Evolutionary conservation across 1,140 invertebrate species (phyloP).

Genomic region (Drosophila tani): DNA sequence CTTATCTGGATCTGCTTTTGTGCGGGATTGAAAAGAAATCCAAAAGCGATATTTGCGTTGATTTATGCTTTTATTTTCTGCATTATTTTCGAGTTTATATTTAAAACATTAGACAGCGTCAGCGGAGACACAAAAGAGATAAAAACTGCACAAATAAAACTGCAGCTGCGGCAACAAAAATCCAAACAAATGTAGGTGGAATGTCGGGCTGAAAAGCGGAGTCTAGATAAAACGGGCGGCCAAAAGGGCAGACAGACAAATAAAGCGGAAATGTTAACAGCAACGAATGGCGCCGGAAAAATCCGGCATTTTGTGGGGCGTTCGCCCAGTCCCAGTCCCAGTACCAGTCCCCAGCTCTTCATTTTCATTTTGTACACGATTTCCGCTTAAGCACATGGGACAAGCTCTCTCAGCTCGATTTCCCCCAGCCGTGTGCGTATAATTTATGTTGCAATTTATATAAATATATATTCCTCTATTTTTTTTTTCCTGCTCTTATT

Average conservation of each 20-base stretch:
- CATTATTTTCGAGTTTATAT: constrained; percentile 80
- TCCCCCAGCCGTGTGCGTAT: constrained; percentile 53
- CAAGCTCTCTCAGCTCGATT: constrained; percentile 18
- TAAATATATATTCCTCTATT: constrained; percentile 58
- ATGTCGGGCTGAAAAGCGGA: constrained; percentile 19
- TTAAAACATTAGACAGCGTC: constrained; percentile 75
- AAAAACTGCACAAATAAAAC: constrained; percentile 63
- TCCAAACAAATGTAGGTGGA: constrained; percentile 52
- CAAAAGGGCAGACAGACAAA: constrained; percentile 72
- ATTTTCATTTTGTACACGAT: constrained; percentile 71
- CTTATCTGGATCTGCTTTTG: constrained; percentile 21
- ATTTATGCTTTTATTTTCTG: constrained; percentile 79
- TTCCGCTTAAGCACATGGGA: constrained; percentile 72
- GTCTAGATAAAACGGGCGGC: constrained; percentile 29
- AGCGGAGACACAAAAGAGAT: constrained; percentile 50
- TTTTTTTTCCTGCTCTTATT: background rate
- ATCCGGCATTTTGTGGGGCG: constrained; percentile 7
- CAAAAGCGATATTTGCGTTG: constrained; percentile 70
- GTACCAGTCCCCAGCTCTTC: background rate
- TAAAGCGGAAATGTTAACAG: constrained; percentile 82
- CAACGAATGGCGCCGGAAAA: constrained; percentile 74
- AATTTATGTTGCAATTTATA: constrained; percentile 79
- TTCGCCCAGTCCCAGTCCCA: background rate
- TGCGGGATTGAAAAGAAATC: constrained; percentile 78
- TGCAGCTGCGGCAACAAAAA: constrained; percentile 59